Conservation (phyloP, 2,113 vertebrate genomes). For the Aegithalos caudatus region DNA sequence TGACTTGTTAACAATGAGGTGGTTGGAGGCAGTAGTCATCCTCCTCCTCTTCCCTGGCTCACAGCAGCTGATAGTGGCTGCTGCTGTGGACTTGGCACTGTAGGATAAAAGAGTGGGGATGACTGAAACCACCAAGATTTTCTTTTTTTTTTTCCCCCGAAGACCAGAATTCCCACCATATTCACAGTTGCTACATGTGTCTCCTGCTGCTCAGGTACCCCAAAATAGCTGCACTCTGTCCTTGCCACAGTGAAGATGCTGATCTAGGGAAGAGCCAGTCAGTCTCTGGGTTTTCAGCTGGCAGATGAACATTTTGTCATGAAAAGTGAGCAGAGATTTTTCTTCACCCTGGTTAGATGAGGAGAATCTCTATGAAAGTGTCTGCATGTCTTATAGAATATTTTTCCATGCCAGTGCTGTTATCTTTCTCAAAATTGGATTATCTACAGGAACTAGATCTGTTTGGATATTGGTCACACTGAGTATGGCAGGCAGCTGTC, state of each 20-base stretch:
- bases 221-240: not conserved
- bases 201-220: not conserved
- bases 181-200: not conserved
- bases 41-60: not conserved
- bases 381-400: not conserved
- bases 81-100: not conserved
- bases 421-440: not conserved
- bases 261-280: not conserved
- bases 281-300: not conserved
- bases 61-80: not conserved
- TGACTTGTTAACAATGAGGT: constrained; percentile 28
- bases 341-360: not conserved
- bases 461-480: not conserved
- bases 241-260: not conserved
- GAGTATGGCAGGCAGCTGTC: not conserved
- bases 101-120: not conserved
- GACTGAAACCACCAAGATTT: not conserved
- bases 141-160: accelerated
- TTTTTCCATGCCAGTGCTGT: not conserved
- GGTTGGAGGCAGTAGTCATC: constrained; percentile 39
- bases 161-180: not conserved
- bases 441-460: not conserved
- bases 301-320: not conserved
- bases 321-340: not conserved
- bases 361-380: not conserved